Evolutionary conservation across 2,113 vertebrate species (phyloP).

Genomic region (Brachyistius frenatus): DNA sequence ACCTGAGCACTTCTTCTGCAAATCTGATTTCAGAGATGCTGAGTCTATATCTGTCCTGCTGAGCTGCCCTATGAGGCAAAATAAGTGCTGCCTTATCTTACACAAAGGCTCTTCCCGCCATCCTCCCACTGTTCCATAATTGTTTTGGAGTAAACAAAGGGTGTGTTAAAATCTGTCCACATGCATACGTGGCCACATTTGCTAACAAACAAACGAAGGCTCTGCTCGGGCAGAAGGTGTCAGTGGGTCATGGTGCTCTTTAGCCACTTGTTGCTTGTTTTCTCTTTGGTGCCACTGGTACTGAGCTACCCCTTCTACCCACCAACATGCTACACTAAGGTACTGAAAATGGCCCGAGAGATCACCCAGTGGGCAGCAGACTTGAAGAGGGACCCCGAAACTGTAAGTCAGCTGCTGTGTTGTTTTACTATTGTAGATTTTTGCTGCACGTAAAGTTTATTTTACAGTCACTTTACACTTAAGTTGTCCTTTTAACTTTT

Average conservation of each 20-base stretch:
- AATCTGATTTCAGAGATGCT: no score
- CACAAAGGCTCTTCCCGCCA: conserved; percentile 18
- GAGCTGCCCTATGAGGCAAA: background rate
- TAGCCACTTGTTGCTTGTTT: conserved; percentile 42
- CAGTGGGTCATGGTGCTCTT: conserved; percentile 53
- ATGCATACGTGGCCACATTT: conserved; percentile 66
- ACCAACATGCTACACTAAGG: conserved; percentile 79
- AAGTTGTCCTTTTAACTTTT: background rate
- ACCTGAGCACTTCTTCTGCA: no score
- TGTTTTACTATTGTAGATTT: background rate
- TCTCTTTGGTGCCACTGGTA: conserved; percentile 29
- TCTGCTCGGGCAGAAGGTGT: conserved; percentile 9
- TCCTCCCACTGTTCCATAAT: conserved; percentile 21
- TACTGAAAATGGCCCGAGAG: conserved; percentile 69
- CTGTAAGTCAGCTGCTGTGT: conserved; percentile 60
- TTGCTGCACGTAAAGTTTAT: background rate
- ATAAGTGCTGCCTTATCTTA: background rate
- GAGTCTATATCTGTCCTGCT: no score
- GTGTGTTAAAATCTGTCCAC: conserved; percentile 46
- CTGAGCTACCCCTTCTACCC: conserved; percentile 66
- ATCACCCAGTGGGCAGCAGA: conserved; percentile 58
- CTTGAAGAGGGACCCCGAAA: conserved; percentile 60
- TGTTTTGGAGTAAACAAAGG: conserved; percentile 50
- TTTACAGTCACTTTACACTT: background rate
- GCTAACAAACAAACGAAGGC: conserved; percentile 34